Percentiles rank a stretch among this genome's conserved stretches.
phyloP scores from a whole-genome alignment of 2,113 vertebrate genomes.

The Alethe castanea region DNA sequence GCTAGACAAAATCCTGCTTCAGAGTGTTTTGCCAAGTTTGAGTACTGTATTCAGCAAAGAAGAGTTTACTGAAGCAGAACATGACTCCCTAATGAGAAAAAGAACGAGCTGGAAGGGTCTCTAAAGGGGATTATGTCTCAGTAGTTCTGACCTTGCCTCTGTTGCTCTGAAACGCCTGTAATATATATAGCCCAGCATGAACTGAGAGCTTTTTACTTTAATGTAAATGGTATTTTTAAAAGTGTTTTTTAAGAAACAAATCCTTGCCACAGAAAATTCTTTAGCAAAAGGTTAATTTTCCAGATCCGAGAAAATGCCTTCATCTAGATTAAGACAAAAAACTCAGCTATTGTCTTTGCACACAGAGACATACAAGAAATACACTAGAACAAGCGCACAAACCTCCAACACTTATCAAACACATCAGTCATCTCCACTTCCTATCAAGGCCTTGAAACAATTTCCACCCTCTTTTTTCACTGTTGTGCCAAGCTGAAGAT shows the following conservation, averaged over 20 bases:
- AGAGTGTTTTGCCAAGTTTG: neutral
- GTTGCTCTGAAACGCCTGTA: neutral
- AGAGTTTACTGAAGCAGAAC: neutral
- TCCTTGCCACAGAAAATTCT: neutral
- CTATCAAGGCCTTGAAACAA: accelerated
- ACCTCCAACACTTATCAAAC: neutral
- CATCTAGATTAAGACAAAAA: neutral
- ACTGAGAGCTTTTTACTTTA: neutral
- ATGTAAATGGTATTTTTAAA: neutral
- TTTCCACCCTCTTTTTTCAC: neutral
- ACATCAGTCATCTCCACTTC: neutral
- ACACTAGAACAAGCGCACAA: neutral
- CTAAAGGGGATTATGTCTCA: neutral
- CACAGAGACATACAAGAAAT: neutral
- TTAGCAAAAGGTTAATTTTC: neutral
- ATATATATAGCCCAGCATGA: neutral
- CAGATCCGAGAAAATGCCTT: neutral
- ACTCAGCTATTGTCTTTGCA: neutral
- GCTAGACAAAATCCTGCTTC: neutral
- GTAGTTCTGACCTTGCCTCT: neutral
- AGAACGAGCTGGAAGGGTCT: neutral
- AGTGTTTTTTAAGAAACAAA: neutral
- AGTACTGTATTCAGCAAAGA: neutral
- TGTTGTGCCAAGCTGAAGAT: neutral
- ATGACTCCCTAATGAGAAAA: neutral